Percentiles rank a stretch among this genome's conserved stretches.
These are phyloP conservation scores for Indicator indicator DNA, from an alignment of 2,113 vertebrate genomes.

Conservation along the genomic window DNA sequence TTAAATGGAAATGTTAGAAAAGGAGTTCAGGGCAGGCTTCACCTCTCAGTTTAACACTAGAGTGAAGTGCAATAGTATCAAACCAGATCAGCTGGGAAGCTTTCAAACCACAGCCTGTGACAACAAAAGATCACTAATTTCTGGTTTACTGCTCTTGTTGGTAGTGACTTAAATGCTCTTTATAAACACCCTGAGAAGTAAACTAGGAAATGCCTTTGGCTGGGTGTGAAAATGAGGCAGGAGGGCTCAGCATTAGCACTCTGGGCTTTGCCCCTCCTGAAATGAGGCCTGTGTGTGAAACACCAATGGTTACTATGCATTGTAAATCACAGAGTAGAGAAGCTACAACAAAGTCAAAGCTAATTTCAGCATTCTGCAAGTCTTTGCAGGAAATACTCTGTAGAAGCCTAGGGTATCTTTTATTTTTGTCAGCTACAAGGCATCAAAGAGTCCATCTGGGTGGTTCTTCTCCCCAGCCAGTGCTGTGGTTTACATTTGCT, in stretches of 20 bases:
- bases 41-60: background rate
- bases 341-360: background rate
- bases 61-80: constrained; percentile 36
- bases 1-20: background rate
- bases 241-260: background rate
- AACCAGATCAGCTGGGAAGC: background rate
- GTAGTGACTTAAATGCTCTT: background rate
- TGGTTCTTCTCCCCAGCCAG: background rate
- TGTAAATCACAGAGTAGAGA: background rate
- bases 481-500: background rate
- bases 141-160: background rate
- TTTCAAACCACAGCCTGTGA: background rate
- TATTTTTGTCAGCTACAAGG: background rate
- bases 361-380: background rate
- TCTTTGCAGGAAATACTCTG: background rate
- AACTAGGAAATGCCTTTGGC: background rate
- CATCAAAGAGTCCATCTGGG: background rate
- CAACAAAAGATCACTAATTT: background rate
- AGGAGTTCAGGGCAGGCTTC: background rate
- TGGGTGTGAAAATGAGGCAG: background rate
- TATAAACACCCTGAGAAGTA: background rate
- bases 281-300: background rate
- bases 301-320: background rate
- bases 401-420: background rate
- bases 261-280: background rate